phyloP scores from a whole-genome alignment of 2,113 vertebrate species.

The Macrotus californicus region DNA sequence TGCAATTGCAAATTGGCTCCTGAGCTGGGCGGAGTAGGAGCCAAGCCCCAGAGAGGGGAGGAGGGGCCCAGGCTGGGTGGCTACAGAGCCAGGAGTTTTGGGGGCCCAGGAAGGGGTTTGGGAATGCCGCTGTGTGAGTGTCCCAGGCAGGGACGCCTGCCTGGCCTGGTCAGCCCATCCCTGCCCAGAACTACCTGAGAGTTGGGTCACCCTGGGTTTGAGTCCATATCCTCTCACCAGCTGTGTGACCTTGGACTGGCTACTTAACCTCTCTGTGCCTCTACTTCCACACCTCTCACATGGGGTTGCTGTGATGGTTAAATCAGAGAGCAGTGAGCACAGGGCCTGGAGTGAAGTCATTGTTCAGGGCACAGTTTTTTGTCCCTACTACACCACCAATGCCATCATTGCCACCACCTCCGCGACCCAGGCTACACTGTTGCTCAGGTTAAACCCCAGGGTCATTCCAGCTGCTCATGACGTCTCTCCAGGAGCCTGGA shows the following conservation, averaged over 20 bases:
- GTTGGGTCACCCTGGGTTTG: neutral
- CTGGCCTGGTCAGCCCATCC: neutral
- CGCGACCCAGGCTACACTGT: accelerated
- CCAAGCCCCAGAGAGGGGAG: slow-evolving; percentile 2
- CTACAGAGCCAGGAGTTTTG: neutral
- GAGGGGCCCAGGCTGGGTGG: neutral
- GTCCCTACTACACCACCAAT: neutral
- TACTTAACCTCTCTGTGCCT: neutral
- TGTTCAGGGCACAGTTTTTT: neutral
- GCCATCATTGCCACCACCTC: neutral
- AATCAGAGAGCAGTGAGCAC: neutral
- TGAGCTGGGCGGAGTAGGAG: neutral
- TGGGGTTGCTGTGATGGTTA: neutral
- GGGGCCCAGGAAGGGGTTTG: slow-evolving; percentile 21
- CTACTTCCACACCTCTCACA: neutral
- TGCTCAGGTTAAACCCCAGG: neutral
- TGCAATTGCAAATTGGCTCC: slow-evolving; percentile 40
- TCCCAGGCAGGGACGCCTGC: neutral
- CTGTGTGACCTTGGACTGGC: neutral
- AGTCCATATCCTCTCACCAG: neutral
- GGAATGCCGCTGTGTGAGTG: neutral
- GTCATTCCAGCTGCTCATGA: neutral
- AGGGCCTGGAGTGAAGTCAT: neutral
- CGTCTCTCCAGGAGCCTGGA: neutral
- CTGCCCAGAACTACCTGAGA: neutral